Evolutionary conservation across 1,140 invertebrate species (phyloP), one percentile per base, ranked within the genome.

Genomic region (Drosophila ironensis): DNA sequence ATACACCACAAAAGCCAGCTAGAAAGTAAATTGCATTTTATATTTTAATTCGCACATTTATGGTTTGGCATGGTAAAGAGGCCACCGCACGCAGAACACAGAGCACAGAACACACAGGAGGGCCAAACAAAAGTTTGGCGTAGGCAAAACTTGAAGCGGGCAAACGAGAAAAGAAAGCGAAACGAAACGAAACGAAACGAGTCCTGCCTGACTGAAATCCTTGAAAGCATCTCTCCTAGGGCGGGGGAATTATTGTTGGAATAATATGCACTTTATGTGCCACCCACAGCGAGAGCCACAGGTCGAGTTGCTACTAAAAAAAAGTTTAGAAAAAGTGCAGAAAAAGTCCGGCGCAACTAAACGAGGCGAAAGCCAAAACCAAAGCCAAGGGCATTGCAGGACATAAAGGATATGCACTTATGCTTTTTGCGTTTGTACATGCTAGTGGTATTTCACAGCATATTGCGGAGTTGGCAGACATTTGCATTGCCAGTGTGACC

Each of bases 31-130:
- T 80, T 81, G 67, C 67, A 54, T 82, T 81, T 72, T 51, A 66
- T 70, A 71, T 76, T 80, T 81, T 82, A 80, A 74, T 80, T 81
- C 66, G 71, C 64, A 71, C 75, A 81, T 71, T 81, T 74, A 70
- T 70, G 71, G 50, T 56, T 63, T 74, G 42, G 54, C 75, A 73
- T 73, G 72, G 73, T 53, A 66, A 67, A 16, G 63, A 67, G 47
- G 51, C 25, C 11, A 17, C 12, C 6, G 2, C 20, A 3, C 20
- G 20, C 14, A 37, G 33, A 37, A 37, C 19, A 11, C 14, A 42
- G 44, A 38, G 54, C 25, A 44, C 37, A 22, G 24, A n/a, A n/a
- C n/a, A n/a, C n/a, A 37, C 33, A 37, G 20, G 5, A 2, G 4
- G 25, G 41, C 41, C 47, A 63, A 63, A 64, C 59, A 38, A 63